These are phyloP conservation scores for Drosophila arawakana DNA, from an alignment of 1,140 invertebrate species.

Conservation along the genomic window DNA sequence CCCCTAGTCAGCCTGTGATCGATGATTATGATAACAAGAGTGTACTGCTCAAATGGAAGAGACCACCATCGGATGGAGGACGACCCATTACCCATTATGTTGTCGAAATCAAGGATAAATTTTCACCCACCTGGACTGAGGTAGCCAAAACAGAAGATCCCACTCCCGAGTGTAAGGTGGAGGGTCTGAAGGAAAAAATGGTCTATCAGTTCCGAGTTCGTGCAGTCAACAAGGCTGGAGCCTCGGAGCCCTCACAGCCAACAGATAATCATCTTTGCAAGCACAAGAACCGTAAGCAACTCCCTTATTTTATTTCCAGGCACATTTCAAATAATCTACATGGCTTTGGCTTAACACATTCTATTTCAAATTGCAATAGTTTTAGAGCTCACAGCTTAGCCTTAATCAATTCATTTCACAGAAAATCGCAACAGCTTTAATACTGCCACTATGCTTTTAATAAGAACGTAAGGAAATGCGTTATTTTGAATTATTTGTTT, in stretches of 20 bases:
- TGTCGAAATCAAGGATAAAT: conserved; percentile 98
- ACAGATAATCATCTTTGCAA: conserved; percentile 97
- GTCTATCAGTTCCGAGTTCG: conserved; percentile 96
- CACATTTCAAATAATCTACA: not conserved
- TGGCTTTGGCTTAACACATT: conserved; percentile 69
- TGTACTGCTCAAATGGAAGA: conserved; percentile 95
- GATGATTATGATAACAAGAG: conserved; percentile 97
- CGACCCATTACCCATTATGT: conserved; percentile 97
- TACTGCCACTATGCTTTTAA: conserved; percentile 28
- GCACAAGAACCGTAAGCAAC: conserved; percentile 94
- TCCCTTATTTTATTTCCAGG: not conserved
- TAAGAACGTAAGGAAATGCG: conserved; percentile 41
- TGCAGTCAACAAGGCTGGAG: conserved; percentile 96
- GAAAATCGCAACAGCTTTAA: conserved; percentile 31
- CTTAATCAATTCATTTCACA: conserved; percentile 26
- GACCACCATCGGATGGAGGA: conserved; percentile 95
- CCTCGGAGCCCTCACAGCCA: conserved; percentile 94
- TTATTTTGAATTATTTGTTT: too few relatives aligned
- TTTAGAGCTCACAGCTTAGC: not conserved
- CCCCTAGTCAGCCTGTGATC: conserved; percentile 96
- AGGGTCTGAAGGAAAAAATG: conserved; percentile 96
- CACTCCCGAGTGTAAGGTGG: conserved; percentile 92
- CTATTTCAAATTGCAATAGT: not conserved
- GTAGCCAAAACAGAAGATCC: conserved; percentile 92
- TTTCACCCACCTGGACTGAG: conserved; percentile 94